Evolutionary conservation across 2,113 vertebrate species (phyloP).

Genomic region (Xiphias gladius): DNA sequence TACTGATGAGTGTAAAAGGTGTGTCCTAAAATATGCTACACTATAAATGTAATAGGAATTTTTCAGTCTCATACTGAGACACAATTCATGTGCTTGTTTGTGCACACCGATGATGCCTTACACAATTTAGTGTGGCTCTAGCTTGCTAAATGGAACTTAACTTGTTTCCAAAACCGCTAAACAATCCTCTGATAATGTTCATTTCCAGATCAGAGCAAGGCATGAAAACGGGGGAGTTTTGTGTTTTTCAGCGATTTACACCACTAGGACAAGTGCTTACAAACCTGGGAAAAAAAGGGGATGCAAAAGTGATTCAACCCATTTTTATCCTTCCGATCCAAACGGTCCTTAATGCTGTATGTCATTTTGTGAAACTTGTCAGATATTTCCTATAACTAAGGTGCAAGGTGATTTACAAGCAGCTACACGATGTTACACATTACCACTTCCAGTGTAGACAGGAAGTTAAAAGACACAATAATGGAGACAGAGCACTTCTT

Average conservation of each 20-base stretch:
- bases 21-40: not conserved
- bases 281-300: too few relatives aligned
- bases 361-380: not conserved
- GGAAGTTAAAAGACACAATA: not conserved
- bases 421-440: not conserved
- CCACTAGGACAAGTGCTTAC: too few relatives aligned
- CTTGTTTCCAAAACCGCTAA: not conserved
- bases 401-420: too few relatives aligned
- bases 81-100: too few relatives aligned
- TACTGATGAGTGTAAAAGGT: not conserved
- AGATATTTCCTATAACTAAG: too few relatives aligned
- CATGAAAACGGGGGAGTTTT: not conserved
- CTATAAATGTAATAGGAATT: not conserved
- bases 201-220: conserved; percentile 3
- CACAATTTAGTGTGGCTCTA: not conserved
- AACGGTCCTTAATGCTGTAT: not conserved
- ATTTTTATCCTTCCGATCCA: not conserved
- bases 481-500: not conserved
- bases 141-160: not conserved
- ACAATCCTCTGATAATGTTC: not conserved
- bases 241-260: not conserved
- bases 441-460: not conserved
- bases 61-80: not conserved
- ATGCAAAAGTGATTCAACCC: too few relatives aligned
- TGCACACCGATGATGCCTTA: too few relatives aligned